Evolutionary conservation across 2,113 vertebrate species (phyloP).

Genomic region (Todiramphus saurophagus): DNA sequence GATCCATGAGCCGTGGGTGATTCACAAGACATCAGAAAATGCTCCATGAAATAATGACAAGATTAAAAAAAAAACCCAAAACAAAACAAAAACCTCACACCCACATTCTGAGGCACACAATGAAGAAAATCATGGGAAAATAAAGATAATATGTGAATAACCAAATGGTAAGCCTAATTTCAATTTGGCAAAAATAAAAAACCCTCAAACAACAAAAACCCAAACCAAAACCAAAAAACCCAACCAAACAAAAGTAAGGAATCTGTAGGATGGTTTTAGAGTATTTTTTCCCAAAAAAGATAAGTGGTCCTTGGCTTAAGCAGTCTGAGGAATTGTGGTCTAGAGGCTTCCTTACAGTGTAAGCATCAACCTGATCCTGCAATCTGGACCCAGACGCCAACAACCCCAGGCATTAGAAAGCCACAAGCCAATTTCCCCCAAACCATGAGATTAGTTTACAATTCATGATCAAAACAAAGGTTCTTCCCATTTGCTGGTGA

Average conservation of each 20-base stretch:
- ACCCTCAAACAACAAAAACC: not conserved
- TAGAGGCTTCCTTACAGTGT: not conserved
- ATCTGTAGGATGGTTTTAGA: not conserved
- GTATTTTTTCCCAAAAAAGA: not conserved
- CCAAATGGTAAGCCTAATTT: slow-evolving; percentile 22
- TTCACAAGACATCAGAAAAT: slow-evolving; percentile 52
- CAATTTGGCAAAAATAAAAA: not conserved
- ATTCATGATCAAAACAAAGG: not conserved
- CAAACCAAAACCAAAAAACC: not conserved
- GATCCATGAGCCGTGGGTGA: slow-evolving; percentile 39
- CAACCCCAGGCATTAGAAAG: not conserved
- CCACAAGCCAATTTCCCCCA: not conserved
- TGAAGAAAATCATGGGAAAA: not conserved
- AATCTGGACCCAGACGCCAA: not conserved
- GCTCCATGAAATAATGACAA: slow-evolving; percentile 36
- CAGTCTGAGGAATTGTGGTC: not conserved
- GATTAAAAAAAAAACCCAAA: not conserved
- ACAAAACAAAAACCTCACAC: not conserved
- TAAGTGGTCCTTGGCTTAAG: not conserved
- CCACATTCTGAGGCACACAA: slow-evolving; percentile 33
- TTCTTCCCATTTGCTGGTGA: slow-evolving; percentile 3
- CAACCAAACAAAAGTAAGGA: not conserved
- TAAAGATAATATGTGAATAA: not conserved
- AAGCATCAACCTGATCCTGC: not conserved
- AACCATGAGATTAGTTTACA: not conserved